Conservation (phyloP, 2,888 invertebrate species). For the Chouioia cunea region DNA sequence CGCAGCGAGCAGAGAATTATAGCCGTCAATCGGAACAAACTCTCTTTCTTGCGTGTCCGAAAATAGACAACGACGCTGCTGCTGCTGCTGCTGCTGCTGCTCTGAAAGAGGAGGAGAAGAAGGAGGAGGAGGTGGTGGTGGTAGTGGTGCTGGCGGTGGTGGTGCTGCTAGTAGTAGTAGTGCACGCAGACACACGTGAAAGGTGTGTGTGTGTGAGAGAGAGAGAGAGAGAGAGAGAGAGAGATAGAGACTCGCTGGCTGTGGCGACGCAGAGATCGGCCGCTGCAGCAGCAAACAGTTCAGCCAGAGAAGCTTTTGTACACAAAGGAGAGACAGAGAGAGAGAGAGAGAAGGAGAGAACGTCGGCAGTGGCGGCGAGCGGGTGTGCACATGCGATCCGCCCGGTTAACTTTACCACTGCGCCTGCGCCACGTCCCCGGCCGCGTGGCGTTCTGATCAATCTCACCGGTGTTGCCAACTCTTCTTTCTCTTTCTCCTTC, state of each 20-base stretch:
- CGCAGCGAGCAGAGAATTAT: no score
- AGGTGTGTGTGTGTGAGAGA: background rate
- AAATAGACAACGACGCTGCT: no score
- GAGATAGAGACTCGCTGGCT: background rate
- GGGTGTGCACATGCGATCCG: background rate
- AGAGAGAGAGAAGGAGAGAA: conserved; percentile 26
- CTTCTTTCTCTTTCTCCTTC: conserved; percentile 34
- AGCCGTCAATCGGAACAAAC: no score
- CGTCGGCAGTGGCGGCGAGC: background rate
- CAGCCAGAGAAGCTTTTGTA: no score
- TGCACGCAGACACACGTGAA: background rate
- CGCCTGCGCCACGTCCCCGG: conserved; percentile 64
- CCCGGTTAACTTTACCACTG: conserved; percentile 39
- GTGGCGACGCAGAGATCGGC: no score
- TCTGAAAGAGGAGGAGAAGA: no score
- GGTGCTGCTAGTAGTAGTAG: conserved; percentile 1
- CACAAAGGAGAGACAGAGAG: conserved; percentile 12
- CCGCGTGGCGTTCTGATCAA: conserved; percentile 68
- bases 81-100: no score
- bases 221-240: conserved; percentile 9
- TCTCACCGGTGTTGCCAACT: conserved; percentile 61
- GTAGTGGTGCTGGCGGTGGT: conserved; percentile 7
- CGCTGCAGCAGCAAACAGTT: no score
- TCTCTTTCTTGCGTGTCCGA: no score
- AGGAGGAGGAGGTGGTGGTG: background rate